Evolutionary conservation across 2,113 vertebrate species (phyloP).

Genomic region (Gallinago jamesoni): DNA sequence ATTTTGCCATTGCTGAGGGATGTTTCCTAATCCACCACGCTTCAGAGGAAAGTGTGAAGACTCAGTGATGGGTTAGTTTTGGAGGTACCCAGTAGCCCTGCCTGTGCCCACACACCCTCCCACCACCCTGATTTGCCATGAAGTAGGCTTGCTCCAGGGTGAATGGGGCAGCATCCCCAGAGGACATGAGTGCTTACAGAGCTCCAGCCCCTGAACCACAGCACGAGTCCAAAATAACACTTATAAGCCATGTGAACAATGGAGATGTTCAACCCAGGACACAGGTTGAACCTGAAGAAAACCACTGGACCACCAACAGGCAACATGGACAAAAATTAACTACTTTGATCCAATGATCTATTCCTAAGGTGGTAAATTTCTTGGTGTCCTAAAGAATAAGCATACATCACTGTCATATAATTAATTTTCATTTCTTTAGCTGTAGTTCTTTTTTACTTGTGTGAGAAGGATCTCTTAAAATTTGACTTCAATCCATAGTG

Average conservation of each 20-base stretch:
- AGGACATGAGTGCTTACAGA: background rate
- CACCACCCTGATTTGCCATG: rapidly evolving
- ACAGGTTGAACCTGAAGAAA: background rate
- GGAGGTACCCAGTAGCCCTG: rapidly evolving
- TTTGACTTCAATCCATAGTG: background rate
- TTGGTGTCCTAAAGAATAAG: background rate
- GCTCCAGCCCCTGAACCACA: background rate
- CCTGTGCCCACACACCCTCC: background rate
- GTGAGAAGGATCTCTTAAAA: background rate
- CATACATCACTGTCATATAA: background rate
- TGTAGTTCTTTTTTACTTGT: background rate
- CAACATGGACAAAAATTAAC: background rate
- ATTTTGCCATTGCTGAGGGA: background rate
- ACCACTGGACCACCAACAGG: background rate
- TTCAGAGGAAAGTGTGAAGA: background rate
- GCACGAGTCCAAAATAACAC: background rate
- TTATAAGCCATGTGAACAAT: background rate
- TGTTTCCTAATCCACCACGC: background rate
- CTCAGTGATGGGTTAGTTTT: background rate
- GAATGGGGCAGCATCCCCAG: background rate
- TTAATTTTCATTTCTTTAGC: background rate
- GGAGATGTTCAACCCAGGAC: background rate
- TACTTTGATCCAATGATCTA: background rate
- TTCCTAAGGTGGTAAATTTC: background rate
- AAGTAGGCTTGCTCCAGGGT: background rate